Base-by-base conservation (phyloP, 53 echinoderm and acorn worm genomes). In the Arbacia lixula region DNA sequence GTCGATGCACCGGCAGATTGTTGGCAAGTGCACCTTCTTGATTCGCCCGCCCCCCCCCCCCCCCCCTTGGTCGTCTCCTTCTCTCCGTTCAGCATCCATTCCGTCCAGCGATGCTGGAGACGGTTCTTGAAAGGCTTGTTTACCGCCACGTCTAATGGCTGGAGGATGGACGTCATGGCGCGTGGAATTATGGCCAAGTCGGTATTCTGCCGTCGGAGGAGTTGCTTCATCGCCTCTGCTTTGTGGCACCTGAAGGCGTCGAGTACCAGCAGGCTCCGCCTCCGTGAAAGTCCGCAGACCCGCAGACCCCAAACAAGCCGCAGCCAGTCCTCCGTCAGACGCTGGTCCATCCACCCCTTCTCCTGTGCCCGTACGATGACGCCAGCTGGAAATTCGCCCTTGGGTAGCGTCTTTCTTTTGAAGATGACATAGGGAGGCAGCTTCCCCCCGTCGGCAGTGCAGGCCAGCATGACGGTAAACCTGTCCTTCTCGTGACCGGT, bases 121-220 rank as follows among this genome's bases (percentile, higher is more conserved):
- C n/a, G n/a, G n/a, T n/a, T n/a, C n/a, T n/a, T 86, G 55, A 86
- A 86, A 14, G 86, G 83, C 37, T 84, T 78, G 57, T 91, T 91
- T 34, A 83, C 65, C 2, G 39, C 36, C 5, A 91, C 91, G 31
- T 91, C 91, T 0, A 71, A 56, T 0, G 91, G 91, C 36, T 91
- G 85, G 0, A 91, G 52, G 5, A 72, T 58, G 1, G 77, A 87
- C 14, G 88, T 88, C 49, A 84, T 84, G 3, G 87, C 87, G 22
- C 85, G 87, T 5, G 91, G 91, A 27, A 91, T 91, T 35, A 84
- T 76, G 3, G 84, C 91, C 32, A 88, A 68, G 28, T 87, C 84
- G 8, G 86, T 88, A 39, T 91, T 74, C 5, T 4, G 10, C 1
- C 3, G 30, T 3, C 37, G 31, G 3, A 91, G 36, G 24, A 36